phyloP scores from a whole-genome alignment of 2,888 invertebrate genomes.

The Tortricodes alternella region DNA sequence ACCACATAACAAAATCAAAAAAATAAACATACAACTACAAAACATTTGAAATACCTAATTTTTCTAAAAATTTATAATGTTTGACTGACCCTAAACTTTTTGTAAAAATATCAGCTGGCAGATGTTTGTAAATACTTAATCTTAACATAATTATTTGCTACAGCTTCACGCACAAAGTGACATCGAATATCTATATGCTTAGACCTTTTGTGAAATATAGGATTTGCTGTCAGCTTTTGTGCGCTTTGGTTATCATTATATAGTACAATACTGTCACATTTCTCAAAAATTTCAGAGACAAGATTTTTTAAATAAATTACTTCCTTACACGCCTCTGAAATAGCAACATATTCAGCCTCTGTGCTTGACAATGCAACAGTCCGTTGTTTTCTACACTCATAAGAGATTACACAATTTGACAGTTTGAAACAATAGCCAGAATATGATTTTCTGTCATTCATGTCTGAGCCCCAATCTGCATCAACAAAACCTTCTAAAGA shows the following conservation, averaged over 20 bases:
- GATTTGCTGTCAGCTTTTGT: not conserved
- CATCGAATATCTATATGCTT: not conserved
- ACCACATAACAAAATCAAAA: too few relatives aligned
- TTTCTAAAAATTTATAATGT: conserved; percentile 11
- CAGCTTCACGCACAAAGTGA: conserved; percentile 1
- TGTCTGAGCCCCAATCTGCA: conserved; percentile 17
- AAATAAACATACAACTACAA: too few relatives aligned
- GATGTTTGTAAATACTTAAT: not conserved
- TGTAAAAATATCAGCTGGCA: conserved; percentile 18
- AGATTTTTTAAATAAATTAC: conserved; percentile 20
- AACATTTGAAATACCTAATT: too few relatives aligned
- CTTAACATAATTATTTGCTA: not conserved
- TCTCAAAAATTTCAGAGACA: conserved; percentile 2
- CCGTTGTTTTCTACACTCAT: conserved; percentile 16
- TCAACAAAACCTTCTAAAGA: conserved; percentile 10
- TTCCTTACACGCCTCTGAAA: conserved; percentile 22
- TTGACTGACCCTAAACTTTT: conserved; percentile 7
- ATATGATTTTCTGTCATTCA: conserved; percentile 14
- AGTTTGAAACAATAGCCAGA: conserved; percentile 17
- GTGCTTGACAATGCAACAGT: conserved; percentile 27
- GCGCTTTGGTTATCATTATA: conserved; percentile 15
- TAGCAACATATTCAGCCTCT: conserved; percentile 22
- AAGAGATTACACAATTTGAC: conserved; percentile 16
- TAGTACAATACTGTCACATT: not conserved
- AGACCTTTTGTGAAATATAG: not conserved